These are phyloP conservation scores for Semnornis frantzii DNA, from an alignment of 2,113 vertebrate species.

Conservation along the genomic window DNA sequence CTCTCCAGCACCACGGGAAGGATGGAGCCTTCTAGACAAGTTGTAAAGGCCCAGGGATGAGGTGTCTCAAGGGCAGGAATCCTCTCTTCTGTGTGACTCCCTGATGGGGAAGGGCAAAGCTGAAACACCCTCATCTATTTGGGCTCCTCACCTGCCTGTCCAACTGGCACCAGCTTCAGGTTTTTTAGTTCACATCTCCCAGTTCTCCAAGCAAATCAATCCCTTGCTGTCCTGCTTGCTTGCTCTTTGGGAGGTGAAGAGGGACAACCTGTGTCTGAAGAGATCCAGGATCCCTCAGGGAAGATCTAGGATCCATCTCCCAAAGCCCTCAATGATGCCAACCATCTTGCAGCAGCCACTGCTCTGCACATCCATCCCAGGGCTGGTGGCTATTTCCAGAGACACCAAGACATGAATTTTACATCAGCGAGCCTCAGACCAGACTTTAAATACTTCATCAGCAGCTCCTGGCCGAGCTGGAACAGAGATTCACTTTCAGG, in stretches of 20 bases:
- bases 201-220: background rate
- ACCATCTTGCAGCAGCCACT: fast-evolving
- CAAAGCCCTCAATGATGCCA: fast-evolving
- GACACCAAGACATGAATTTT: slow-evolving; percentile 27
- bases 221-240: background rate
- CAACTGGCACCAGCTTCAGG: fast-evolving
- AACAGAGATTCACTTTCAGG: slow-evolving; percentile 7
- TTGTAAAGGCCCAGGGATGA: background rate
- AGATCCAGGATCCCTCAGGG: background rate
- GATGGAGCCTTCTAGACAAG: background rate
- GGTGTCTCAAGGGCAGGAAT: background rate
- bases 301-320: fast-evolving
- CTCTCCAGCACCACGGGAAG: fast-evolving
- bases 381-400: background rate
- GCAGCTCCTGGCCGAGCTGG: background rate
- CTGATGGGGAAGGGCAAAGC: background rate
- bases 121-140: background rate
- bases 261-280: fast-evolving
- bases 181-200: background rate
- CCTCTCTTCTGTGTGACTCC: background rate
- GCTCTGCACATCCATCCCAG: fast-evolving
- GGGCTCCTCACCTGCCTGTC: background rate
- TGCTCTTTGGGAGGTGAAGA: background rate
- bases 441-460: slow-evolving; percentile 45
- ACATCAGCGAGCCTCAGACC: background rate